Evolutionary conservation across 2,797 vertebrate genomes (phyloP).

Genomic region (Neostethus bicornis): DNA sequence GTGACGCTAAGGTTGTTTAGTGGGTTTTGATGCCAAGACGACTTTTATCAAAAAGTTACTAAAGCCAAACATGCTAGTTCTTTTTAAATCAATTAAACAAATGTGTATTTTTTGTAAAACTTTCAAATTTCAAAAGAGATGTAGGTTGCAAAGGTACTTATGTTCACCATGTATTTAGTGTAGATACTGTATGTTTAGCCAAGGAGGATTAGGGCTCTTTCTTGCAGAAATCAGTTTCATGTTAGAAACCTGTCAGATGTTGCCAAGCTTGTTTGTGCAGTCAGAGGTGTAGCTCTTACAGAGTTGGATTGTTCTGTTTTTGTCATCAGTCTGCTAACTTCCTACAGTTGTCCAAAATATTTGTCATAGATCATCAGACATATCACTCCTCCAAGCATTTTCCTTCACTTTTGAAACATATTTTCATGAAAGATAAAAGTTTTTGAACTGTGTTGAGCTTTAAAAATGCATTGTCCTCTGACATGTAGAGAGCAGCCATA

Average conservation of each 20-base stretch:
- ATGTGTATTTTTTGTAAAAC: too few relatives aligned
- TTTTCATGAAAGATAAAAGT: slow-evolving; percentile 14
- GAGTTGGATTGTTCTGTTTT: slow-evolving; percentile 48
- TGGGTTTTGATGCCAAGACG: too few relatives aligned
- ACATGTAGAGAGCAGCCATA: slow-evolving; percentile 6
- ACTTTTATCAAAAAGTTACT: too few relatives aligned
- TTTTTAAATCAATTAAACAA: too few relatives aligned
- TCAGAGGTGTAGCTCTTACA: slow-evolving; percentile 11
- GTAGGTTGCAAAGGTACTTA: slow-evolving; percentile 1
- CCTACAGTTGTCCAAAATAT: slow-evolving; percentile 16
- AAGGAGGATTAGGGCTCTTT: background rate
- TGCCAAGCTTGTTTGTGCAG: slow-evolving; percentile 24
- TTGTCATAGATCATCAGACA: slow-evolving; percentile 18
- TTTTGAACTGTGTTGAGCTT: background rate
- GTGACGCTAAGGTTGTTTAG: slow-evolving; percentile 54
- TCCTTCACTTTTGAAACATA: slow-evolving; percentile 15
- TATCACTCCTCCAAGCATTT: slow-evolving; percentile 17
- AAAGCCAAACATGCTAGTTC: too few relatives aligned
- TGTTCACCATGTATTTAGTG: slow-evolving; percentile 7
- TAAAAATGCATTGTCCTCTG: slow-evolving; percentile 14
- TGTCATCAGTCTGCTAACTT: slow-evolving; percentile 44
- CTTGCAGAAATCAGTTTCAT: background rate
- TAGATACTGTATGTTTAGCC: background rate
- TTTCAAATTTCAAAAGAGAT: too few relatives aligned
- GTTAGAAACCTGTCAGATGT: slow-evolving; percentile 9